Base-by-base conservation (phyloP, 2,888 invertebrate genomes). In the Apotomis turbidana region DNA sequence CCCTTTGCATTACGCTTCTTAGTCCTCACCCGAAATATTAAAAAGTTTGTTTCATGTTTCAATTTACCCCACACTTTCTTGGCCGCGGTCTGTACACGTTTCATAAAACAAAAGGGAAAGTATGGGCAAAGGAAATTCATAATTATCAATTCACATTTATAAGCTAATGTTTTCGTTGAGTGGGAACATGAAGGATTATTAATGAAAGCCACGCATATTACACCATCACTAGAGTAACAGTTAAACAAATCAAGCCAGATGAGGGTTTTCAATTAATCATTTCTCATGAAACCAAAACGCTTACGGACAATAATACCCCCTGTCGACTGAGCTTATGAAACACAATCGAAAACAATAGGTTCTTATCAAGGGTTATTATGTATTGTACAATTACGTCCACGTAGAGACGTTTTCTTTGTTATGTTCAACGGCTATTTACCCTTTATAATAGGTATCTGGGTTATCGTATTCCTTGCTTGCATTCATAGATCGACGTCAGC, bases 361-460 rank as follows among this genome's bases (percentile, higher is more conserved):
- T 55, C 62, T 58, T 74, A 70, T 70, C 71, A 60, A 51, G 74
- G 72, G 72, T 61, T 70, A 66, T 81, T 78, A 75, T 76, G 78
- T 74, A 52, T 76, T 74, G 75, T 79, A 78, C 75, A 80, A 78
- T 69, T 68, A 78, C 75, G 76, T 73, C 76, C 77, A 79, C 78
- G 76, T 79, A 76, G 77, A 68, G 73, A 72, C 73, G 74, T 72
- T 75, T 76, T 77, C 80, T 81, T 83, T 82, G 83, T 83, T 78
- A 78, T 73, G 76, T 75, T 75, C 74, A 74, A 76, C 74, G 74
- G 74, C 83, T 81, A 78, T 82, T 79, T 83, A 82, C 76, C 57
- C 64, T 77, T 76, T 75, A 78, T 76, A 70, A 75, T 67, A 77
- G 78, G 82, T 83, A 87, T 87, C 84, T 88, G 79, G 88, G 88